phyloP scores from a whole-genome alignment of 2,888 invertebrate species.

The Aporophyla lueneburgensis region DNA sequence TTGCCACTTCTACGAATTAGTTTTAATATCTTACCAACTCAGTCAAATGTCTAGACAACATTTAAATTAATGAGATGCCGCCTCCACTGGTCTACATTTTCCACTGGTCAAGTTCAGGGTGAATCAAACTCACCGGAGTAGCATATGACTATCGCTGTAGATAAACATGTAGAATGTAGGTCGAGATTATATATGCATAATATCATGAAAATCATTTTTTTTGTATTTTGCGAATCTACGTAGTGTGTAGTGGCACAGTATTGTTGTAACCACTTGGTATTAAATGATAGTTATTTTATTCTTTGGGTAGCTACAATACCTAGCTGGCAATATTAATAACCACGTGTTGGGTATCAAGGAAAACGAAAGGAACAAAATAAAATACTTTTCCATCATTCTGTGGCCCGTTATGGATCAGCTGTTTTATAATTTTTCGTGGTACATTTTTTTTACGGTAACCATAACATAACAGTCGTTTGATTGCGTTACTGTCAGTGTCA shows the following conservation, averaged over 20 bases:
- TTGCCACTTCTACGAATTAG: neutral
- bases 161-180: slow-evolving; percentile 37
- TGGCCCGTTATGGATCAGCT: too few species aligned
- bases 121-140: slow-evolving; percentile 18
- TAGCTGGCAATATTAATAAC: too few species aligned
- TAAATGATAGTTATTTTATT: neutral
- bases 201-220: slow-evolving; percentile 31
- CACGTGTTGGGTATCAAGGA: too few species aligned
- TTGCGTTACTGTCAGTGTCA: too few species aligned
- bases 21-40: neutral
- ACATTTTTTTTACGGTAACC: too few species aligned
- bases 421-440: too few species aligned
- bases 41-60: slow-evolving; percentile 22
- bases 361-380: too few species aligned
- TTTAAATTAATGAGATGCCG: slow-evolving; percentile 50
- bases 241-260: neutral
- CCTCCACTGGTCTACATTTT: slow-evolving; percentile 34
- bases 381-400: too few species aligned
- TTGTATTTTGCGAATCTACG: neutral
- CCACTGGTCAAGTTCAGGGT: slow-evolving; percentile 57
- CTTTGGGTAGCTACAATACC: too few species aligned
- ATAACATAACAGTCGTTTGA: too few species aligned
- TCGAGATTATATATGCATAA: slow-evolving; percentile 26
- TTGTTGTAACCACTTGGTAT: neutral
- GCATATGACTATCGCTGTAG: neutral